phyloP scores from a whole-genome alignment of 1,140 invertebrate genomes.

The Drosophila pseudoobscura region DNA sequence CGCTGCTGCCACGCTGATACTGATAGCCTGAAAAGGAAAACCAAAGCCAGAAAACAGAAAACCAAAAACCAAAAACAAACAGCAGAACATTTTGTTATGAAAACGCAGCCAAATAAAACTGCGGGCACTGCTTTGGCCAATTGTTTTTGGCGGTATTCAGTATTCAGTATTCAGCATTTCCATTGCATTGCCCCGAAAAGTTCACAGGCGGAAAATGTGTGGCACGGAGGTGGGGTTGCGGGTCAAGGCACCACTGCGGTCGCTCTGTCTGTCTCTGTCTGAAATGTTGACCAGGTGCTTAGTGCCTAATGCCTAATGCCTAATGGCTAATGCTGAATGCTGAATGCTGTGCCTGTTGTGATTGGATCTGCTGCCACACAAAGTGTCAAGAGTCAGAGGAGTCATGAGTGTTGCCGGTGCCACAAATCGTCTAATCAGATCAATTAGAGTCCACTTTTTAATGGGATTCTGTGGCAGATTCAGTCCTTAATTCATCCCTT shows the following conservation, averaged over 20 bases:
- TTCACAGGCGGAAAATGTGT: conserved; percentile 42
- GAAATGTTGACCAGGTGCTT: conserved; percentile 70
- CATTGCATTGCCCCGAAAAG: conserved; percentile 40
- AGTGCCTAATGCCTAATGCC: not conserved
- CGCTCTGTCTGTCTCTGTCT: not conserved
- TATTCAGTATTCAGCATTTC: conserved; percentile 9
- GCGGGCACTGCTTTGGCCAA: conserved; percentile 61
- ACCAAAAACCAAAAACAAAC: not conserved
- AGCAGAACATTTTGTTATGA: conserved; percentile 61
- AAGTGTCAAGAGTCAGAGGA: not conserved
- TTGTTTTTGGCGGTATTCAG: conserved; percentile 49
- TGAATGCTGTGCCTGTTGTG: conserved; percentile 25
- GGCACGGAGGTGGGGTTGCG: conserved; percentile 48
- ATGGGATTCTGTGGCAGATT: not conserved
- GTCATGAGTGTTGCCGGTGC: not conserved
- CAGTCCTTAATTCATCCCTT: too few species aligned
- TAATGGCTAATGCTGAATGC: too few species aligned
- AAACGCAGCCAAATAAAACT: conserved; percentile 63
- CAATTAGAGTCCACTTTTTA: conserved; percentile 66
- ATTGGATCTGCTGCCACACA: conserved; percentile 46
- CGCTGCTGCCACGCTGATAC: conserved; percentile 45
- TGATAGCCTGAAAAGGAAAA: conserved; percentile 68
- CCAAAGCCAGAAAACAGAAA: conserved; percentile 6
- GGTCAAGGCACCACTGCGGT: conserved; percentile 44
- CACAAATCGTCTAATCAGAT: conserved; percentile 60